Evolutionary conservation across 2,113 vertebrate species (phyloP), one percentile per base, ranked within the genome.

Genomic region (Xiphias gladius): DNA sequence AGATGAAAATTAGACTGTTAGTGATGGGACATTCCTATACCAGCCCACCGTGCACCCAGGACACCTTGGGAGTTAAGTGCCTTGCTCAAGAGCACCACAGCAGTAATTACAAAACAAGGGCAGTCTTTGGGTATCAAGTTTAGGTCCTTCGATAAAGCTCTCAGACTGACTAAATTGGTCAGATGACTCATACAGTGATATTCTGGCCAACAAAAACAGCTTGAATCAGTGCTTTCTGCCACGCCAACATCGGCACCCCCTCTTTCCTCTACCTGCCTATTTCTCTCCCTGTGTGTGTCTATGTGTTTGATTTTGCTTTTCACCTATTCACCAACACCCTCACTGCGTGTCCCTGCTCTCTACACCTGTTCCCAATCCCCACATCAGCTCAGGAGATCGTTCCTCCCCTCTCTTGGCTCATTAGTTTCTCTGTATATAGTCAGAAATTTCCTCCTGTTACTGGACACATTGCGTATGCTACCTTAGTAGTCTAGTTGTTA

Each of bases 321-420:
- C 67, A 67, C 62, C 65, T 74, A 50, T 82, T 37, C 68, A 62
- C 62, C 37, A 28, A 35, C 58, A 54, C 37, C 26, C 17, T 58
- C 22, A 48, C 43, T 39, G 35, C 20, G 50, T n/a, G 50, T 55
- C 68, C 50, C 76, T 35, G 24, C 39, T 48, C 50, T 41, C 7
- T 64, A 79, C 74, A 83, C 63, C 67, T 72, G 63, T 48, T 73
- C 41, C 61, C 46, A 32, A 48, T 54, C 65, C 76, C 30, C 48
- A 58, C 59, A 24, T 41, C 43, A 22, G 39, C 50, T 57, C 37
- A 59, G 19, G 24, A 22, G 20, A 17, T 19, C 19, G 16, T n/a
- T 12, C n/a, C 54, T 62, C 26, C 41, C 61, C 55, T 30, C 35
- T 70, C 57, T 2, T 37, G 24, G 30, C 4, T 88, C 48, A 68